A percentile compares a stretch with the other conserved stretches of the same genome.
Conservation (phyloP, 2,797 vertebrate species). For the Poecilia picta region DNA sequence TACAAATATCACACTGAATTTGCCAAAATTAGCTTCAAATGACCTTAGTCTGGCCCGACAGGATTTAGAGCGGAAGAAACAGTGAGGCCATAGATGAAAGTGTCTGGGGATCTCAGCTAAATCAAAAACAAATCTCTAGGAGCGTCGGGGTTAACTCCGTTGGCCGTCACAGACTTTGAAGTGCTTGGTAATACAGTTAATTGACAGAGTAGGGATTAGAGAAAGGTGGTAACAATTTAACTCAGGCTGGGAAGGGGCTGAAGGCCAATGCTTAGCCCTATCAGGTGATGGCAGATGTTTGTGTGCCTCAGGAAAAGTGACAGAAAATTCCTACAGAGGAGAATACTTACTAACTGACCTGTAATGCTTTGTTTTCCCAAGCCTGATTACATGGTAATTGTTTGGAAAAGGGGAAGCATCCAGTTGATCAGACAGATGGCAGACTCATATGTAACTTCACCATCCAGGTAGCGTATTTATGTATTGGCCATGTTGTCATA, state of each 20-base stretch:
- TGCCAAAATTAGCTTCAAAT: constrained; percentile 44
- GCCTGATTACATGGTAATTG: constrained; percentile 91
- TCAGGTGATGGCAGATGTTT: constrained; percentile 96
- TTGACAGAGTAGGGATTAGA: constrained; percentile 92
- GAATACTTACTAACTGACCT: constrained; percentile 85
- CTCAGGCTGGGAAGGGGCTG: constrained; percentile 84
- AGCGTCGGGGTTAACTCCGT: constrained; percentile 91
- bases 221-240: constrained; percentile 99
- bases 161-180: constrained; percentile 90
- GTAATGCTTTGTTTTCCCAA: constrained; percentile 97
- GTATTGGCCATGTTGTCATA: constrained; percentile 1
- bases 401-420: constrained; percentile 83
- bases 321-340: constrained; percentile 74
- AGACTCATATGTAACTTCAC: constrained; percentile 64
- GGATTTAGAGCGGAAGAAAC: constrained; percentile 50
- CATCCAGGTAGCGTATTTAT: constrained; percentile 10
- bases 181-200: constrained; percentile 90
- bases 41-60: constrained; percentile 40
- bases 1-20: constrained; percentile 70
- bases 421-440: constrained; percentile 84
- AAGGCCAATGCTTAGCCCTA: constrained; percentile 83
- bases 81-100: constrained; percentile 83
- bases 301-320: constrained; percentile 72
- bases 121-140: constrained; percentile 92
- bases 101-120: constrained; percentile 83